Evolutionary conservation across 2,888 invertebrate species (phyloP).

Genomic region (Barypeithes pellucidus): DNA sequence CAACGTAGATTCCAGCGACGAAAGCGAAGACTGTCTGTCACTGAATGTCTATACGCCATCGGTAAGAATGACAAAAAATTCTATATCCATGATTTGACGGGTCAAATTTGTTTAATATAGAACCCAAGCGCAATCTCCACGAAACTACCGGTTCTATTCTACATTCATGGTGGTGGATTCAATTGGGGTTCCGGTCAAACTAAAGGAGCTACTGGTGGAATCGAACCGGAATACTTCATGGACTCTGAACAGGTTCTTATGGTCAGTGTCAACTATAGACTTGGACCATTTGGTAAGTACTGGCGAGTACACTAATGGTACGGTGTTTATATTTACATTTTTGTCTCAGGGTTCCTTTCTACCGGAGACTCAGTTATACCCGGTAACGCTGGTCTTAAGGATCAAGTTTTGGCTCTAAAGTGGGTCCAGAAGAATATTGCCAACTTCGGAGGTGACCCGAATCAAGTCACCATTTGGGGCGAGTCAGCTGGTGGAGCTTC

Average conservation of each 20-base stretch:
- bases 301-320: not conserved
- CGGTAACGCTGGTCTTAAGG: constrained; percentile 51
- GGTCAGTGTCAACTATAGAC: constrained; percentile 59
- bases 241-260: constrained; percentile 56
- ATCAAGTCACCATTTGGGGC: constrained; percentile 49
- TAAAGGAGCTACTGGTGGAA: constrained; percentile 38
- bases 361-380: constrained; percentile 53
- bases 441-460: constrained; percentile 48
- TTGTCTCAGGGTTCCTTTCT: constrained; percentile 46
- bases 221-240: constrained; percentile 57
- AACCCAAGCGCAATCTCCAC: constrained; percentile 46
- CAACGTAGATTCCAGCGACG: constrained; percentile 34
- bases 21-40: constrained; percentile 50
- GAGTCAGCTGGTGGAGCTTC: constrained; percentile 52
- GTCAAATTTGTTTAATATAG: constrained; percentile 28
- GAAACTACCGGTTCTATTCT: constrained; percentile 59
- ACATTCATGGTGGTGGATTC: constrained; percentile 60
- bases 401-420: constrained; percentile 48
- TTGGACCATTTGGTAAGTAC: constrained; percentile 59
- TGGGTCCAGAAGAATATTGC: constrained; percentile 51
- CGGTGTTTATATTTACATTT: no score
- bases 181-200: constrained; percentile 54
- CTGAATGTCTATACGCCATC: constrained; percentile 46
- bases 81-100: no score
- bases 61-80: constrained; percentile 23